These are phyloP conservation scores for Agonopterix alstromeriana DNA, from an alignment of 2,888 invertebrate genomes.

Conservation along the genomic window DNA sequence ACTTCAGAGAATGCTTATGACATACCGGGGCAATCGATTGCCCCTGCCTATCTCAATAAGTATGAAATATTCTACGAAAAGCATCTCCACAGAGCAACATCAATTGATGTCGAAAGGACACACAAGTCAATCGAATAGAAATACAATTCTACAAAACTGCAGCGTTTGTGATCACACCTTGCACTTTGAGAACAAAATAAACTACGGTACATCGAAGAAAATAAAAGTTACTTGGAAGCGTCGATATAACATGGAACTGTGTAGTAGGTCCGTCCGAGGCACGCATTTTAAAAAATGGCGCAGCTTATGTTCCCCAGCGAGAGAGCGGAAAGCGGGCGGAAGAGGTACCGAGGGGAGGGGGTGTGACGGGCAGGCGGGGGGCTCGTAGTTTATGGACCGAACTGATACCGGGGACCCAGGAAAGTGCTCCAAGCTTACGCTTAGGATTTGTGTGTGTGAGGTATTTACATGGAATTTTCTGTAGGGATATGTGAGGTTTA, in stretches of 20 bases:
- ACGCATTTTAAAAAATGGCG: conserved; percentile 71
- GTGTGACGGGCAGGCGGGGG: conserved; percentile 18
- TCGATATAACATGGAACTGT: conserved; percentile 52
- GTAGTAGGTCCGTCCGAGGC: conserved; percentile 55
- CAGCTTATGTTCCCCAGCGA: conserved; percentile 56
- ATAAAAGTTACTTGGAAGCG: conserved; percentile 49
- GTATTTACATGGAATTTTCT: conserved; percentile 58
- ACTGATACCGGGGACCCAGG: conserved; percentile 68
- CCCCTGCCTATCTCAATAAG: no score
- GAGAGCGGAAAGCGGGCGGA: conserved; percentile 44
- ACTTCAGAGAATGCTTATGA: no score
- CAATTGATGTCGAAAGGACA: background rate
- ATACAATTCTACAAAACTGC: conserved; percentile 23
- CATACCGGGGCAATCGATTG: no score
- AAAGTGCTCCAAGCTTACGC: conserved; percentile 63
- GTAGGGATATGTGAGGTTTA: conserved; percentile 20
- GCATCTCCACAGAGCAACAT: no score
- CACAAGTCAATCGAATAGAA: conserved; percentile 8
- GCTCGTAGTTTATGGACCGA: conserved; percentile 68
- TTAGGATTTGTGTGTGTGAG: conserved; percentile 62
- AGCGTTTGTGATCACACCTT: conserved; percentile 30
- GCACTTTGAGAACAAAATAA: conserved; percentile 32
- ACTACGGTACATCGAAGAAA: conserved; percentile 37
- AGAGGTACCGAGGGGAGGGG: conserved; percentile 20
- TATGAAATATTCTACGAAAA: no score